phyloP scores from a whole-genome alignment of 2,888 invertebrate genomes.

The Monochamus alternatus region DNA sequence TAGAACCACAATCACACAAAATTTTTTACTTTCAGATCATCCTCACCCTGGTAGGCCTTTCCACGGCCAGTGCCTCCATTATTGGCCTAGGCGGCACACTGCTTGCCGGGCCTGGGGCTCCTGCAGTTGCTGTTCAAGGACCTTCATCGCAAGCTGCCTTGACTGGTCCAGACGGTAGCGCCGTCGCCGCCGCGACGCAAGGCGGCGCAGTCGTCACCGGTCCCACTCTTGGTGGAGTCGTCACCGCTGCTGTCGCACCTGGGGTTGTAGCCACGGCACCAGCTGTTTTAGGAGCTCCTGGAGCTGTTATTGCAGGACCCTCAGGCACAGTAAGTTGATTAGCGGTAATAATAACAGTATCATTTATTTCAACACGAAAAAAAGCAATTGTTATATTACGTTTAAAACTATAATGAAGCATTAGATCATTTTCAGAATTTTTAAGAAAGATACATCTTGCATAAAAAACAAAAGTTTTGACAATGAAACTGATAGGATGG shows the following conservation, averaged over 20 bases:
- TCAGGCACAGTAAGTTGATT: slow-evolving; percentile 44
- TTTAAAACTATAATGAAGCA: no score
- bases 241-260: slow-evolving; percentile 50
- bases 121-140: slow-evolving; percentile 52
- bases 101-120: slow-evolving; percentile 54
- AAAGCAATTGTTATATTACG: no score
- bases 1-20: no score
- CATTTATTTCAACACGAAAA: no score
- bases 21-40: slow-evolving; percentile 15
- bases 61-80: slow-evolving; percentile 3
- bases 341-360: no score
- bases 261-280: slow-evolving; percentile 50
- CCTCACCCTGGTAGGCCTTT: slow-evolving; percentile 28
- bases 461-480: no score
- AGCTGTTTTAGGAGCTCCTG: slow-evolving; percentile 50
- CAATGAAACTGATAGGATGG: no score
- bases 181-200: slow-evolving; percentile 69
- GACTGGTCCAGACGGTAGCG: slow-evolving; percentile 65
- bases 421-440: no score
- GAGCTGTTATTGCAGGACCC: slow-evolving; percentile 50
- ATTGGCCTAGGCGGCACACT: slow-evolving; percentile 2
- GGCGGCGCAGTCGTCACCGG: slow-evolving; percentile 46
- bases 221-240: slow-evolving; percentile 43
- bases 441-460: no score
- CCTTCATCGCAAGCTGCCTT: slow-evolving; percentile 55